Percentiles rank a stretch among this genome's conserved stretches.
Evolutionary conservation across 2,888 invertebrate species (phyloP).

Genomic region (Poecilus cupreus): DNA sequence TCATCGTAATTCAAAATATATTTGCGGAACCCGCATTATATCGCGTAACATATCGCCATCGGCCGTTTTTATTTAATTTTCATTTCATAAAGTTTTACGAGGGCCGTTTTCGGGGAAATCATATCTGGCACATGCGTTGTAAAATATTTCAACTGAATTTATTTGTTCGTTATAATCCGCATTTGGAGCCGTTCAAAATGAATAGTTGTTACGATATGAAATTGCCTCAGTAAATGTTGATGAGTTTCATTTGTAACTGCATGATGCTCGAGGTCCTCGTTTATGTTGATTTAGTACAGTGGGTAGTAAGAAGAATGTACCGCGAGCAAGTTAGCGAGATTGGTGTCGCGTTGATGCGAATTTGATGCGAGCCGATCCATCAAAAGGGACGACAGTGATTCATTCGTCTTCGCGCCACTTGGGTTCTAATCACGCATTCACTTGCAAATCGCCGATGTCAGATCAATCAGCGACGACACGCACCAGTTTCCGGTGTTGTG

Average conservation of each 20-base stretch:
- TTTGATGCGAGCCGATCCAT: slow-evolving; percentile 71
- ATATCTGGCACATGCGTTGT: background rate
- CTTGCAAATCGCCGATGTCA: slow-evolving; percentile 71
- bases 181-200: background rate
- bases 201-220: background rate
- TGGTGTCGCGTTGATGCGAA: slow-evolving; percentile 69
- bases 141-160: background rate
- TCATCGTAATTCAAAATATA: too few species aligned
- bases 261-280: background rate
- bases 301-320: slow-evolving; percentile 4
- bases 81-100: background rate
- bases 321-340: slow-evolving; percentile 61
- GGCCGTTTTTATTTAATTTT: background rate
- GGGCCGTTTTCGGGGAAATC: background rate
- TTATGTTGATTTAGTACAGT: background rate
- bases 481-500: slow-evolving; percentile 66
- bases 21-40: background rate
- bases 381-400: slow-evolving; percentile 70
- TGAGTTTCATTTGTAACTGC: background rate
- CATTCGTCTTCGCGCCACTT: slow-evolving; percentile 66
- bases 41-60: background rate
- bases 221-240: background rate
- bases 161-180: background rate
- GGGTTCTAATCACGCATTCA: slow-evolving; percentile 72
- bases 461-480: slow-evolving; percentile 69